phyloP scores from a whole-genome alignment of 2,888 invertebrate species.

The Onthophagus sagittarius region DNA sequence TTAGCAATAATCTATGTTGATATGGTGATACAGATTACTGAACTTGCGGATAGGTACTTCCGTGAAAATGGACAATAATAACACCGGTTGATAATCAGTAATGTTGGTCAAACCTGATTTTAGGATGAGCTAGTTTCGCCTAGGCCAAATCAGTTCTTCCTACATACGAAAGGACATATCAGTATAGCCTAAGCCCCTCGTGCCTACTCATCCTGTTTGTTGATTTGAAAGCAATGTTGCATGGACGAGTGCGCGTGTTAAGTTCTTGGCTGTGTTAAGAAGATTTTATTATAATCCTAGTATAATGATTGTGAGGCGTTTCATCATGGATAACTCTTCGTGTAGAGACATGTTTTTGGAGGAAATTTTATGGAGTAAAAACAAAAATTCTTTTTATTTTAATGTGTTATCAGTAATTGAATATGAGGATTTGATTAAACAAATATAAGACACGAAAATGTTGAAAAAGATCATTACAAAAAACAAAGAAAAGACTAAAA shows the following conservation, averaged over 20 bases:
- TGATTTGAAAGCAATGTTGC: background rate
- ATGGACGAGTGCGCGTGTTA: background rate
- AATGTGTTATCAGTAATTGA: background rate
- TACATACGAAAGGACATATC: background rate
- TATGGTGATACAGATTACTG: no score
- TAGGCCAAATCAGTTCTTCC: background rate
- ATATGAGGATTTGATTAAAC: background rate
- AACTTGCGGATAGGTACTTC: no score
- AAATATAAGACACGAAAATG: background rate
- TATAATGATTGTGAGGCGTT: background rate
- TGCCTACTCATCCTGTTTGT: background rate
- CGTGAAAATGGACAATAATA: no score
- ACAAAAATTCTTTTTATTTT: background rate
- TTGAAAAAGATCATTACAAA: background rate
- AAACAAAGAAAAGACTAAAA: background rate
- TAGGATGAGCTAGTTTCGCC: background rate
- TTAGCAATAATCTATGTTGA: no score
- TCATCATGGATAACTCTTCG: background rate
- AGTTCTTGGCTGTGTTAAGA: background rate
- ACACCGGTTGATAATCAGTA: no score
- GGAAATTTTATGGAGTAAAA: background rate
- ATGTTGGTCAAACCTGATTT: constrained; percentile 11
- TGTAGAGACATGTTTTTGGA: background rate
- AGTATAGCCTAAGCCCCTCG: background rate
- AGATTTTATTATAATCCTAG: background rate